A percentile compares a stretch with the other conserved stretches of the same genome.
Conservation (phyloP, 2,888 invertebrate species). For the Lutraria lutraria region DNA sequence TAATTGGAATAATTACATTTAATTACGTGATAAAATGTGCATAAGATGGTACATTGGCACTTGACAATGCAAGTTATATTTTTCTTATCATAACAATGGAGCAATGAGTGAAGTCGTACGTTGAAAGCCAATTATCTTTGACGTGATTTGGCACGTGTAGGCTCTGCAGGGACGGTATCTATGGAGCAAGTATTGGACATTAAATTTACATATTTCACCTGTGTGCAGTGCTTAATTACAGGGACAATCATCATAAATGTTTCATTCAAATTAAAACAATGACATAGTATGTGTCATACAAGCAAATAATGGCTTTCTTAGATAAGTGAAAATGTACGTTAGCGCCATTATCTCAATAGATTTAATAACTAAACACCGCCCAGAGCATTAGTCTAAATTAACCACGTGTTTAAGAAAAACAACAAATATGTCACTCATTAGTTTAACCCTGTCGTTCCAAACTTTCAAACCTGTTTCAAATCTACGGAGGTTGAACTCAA, state of each 20-base stretch:
- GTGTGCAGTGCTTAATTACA: slow-evolving; percentile 14
- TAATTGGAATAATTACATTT: neutral
- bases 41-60: slow-evolving; percentile 17
- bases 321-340: slow-evolving; percentile 10
- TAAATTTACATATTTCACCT: slow-evolving; percentile 19
- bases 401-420: neutral
- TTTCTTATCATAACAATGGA: neutral
- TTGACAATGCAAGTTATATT: neutral
- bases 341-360: slow-evolving; percentile 38
- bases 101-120: neutral
- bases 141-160: neutral
- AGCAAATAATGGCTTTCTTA: slow-evolving; percentile 9
- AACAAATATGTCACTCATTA: neutral
- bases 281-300: neutral
- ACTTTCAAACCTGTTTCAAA: neutral
- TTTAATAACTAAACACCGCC: slow-evolving; percentile 29
- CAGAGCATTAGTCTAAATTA: slow-evolving; percentile 15
- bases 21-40: slow-evolving; percentile 23
- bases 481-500: neutral
- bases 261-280: neutral
- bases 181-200: neutral
- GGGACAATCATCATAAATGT: slow-evolving; percentile 14
- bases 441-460: slow-evolving; percentile 4
- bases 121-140: slow-evolving; percentile 20
- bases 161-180: neutral